Evolutionary conservation across 1,140 invertebrate species (phyloP).

Genomic region (Belonocnema kinseyi): DNA sequence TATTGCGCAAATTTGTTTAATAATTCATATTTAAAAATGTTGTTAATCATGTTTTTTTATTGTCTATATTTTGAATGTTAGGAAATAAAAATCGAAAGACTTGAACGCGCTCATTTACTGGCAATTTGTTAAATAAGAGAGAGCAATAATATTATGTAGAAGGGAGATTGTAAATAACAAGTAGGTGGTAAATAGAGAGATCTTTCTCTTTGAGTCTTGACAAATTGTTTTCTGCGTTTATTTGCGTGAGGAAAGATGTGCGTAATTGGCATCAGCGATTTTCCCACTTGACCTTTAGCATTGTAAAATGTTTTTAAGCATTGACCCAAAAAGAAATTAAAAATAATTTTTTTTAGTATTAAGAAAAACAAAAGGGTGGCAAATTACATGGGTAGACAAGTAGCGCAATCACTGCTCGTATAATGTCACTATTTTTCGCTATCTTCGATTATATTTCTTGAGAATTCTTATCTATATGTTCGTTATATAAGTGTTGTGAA

Average conservation of each 20-base stretch:
- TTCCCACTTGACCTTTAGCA: slow-evolving; percentile 35
- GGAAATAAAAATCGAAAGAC: no score
- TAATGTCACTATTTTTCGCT: slow-evolving; percentile 38
- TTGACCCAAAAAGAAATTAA: neutral
- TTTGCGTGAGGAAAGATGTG: slow-evolving; percentile 33
- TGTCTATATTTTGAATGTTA: no score
- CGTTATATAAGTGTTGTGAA: slow-evolving; percentile 43
- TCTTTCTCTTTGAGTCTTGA: slow-evolving; percentile 8
- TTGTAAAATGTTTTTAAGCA: slow-evolving; percentile 33
- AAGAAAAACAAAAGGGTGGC: neutral
- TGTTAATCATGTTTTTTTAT: no score
- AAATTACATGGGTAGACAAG: slow-evolving; percentile 41
- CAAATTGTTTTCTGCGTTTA: slow-evolving; percentile 37
- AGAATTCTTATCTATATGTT: slow-evolving; percentile 41
- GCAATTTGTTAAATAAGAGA: slow-evolving; percentile 13
- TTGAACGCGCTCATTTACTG: no score
- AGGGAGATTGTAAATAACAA: slow-evolving; percentile 47
- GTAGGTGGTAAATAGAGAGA: slow-evolving; percentile 16
- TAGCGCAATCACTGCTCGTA: slow-evolving; percentile 43
- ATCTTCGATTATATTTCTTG: slow-evolving; percentile 44
- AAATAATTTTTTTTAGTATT: neutral
- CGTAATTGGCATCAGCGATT: slow-evolving; percentile 43
- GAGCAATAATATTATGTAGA: slow-evolving; percentile 33
- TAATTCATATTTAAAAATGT: no score
- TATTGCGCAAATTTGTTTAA: no score